phyloP scores from a whole-genome alignment of 2,797 vertebrate species.

The Chromobotia macracanthus region DNA sequence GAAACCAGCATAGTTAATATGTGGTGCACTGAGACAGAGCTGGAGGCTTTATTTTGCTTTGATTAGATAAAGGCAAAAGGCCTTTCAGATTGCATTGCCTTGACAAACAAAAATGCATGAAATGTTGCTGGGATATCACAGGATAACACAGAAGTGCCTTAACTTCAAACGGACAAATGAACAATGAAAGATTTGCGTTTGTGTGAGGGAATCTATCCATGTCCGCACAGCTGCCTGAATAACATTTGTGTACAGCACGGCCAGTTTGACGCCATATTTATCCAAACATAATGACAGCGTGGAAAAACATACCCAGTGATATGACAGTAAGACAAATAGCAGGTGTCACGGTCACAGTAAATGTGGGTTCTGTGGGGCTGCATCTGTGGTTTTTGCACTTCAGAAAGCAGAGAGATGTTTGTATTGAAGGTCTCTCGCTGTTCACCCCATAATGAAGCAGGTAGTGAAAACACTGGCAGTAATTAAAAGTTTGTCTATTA shows the following conservation, averaged over 20 bases:
- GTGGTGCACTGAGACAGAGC: not conserved
- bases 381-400: constrained; percentile 42
- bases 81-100: not conserved
- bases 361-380: constrained; percentile 29
- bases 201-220: not conserved
- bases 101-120: not conserved
- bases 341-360: constrained; percentile 19
- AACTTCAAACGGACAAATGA: not conserved
- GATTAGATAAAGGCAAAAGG: not conserved
- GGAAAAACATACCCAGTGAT: constrained; percentile 39
- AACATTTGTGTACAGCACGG: constrained; percentile 4
- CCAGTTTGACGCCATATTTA: constrained; percentile 32
- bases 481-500: not conserved
- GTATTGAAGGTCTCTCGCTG: constrained; percentile 6
- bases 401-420: not conserved
- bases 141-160: not conserved
- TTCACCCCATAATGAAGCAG: not conserved
- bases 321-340: constrained; percentile 34
- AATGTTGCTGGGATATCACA: too few species aligned
- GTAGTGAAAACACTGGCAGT: not conserved
- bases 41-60: not conserved
- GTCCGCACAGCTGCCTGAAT: not conserved
- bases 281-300: constrained; percentile 41
- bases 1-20: not conserved
- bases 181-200: not conserved